Conservation (phyloP, 2,113 vertebrate species). For the Ochotona princeps region DNA sequence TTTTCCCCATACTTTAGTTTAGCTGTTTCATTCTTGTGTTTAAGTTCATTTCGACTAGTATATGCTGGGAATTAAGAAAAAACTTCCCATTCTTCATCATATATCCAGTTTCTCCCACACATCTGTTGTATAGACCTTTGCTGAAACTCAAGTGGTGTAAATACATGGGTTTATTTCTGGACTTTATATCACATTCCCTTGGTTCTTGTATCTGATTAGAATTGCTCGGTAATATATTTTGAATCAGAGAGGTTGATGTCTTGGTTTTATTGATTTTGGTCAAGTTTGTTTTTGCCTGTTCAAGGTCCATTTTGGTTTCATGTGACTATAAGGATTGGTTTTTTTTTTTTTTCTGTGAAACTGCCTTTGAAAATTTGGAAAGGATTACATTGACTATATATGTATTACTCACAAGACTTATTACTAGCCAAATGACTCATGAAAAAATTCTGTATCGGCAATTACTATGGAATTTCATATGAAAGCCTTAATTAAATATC, state of each 20-base stretch:
- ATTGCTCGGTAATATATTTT: background rate
- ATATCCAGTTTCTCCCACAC: background rate
- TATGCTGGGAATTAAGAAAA: background rate
- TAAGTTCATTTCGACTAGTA: background rate
- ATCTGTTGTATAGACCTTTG: background rate
- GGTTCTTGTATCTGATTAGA: background rate
- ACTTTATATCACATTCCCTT: background rate
- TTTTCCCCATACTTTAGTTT: background rate
- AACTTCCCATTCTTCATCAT: background rate
- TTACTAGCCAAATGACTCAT: background rate
- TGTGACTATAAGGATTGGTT: background rate
- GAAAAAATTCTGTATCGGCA: background rate
- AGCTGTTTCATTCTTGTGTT: background rate
- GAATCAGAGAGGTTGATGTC: background rate
- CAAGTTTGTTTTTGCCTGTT: background rate
- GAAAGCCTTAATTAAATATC: background rate
- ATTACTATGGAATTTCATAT: background rate
- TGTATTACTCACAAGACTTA: background rate
- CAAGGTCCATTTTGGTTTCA: background rate
- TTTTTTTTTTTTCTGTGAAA: background rate
- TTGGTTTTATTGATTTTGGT: background rate
- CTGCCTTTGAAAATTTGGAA: background rate
- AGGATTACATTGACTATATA: background rate
- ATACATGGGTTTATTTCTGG: background rate
- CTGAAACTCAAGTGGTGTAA: background rate